Conservation (phyloP, 2,888 invertebrate genomes). For the Cyclophora punctaria region DNA sequence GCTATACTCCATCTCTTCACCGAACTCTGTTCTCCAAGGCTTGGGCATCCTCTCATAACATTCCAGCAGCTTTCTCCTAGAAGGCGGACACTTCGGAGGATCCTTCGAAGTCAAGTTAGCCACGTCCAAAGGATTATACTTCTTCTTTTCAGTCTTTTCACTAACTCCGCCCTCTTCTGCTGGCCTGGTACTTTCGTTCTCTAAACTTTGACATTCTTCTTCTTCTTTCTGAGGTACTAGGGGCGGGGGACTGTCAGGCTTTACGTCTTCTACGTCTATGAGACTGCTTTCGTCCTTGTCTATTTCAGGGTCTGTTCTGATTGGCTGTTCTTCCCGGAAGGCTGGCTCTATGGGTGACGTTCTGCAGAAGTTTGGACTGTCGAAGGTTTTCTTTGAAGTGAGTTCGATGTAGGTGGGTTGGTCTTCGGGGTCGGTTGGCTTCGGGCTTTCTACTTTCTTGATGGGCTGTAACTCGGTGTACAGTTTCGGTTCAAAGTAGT, state of each 20-base stretch:
- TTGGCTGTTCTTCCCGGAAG: slow-evolving; percentile 58
- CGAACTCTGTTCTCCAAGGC: slow-evolving; percentile 76
- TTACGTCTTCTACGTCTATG: slow-evolving; percentile 69
- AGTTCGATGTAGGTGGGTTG: slow-evolving; percentile 67
- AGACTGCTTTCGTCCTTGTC: slow-evolving; percentile 66
- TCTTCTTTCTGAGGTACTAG: slow-evolving; percentile 30
- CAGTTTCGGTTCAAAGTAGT: slow-evolving; percentile 60
- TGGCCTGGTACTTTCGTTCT: slow-evolving; percentile 40
- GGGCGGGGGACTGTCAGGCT: slow-evolving; percentile 44
- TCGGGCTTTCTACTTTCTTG: slow-evolving; percentile 63
- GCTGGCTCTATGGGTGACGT: slow-evolving; percentile 55
- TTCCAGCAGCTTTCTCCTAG: slow-evolving; percentile 65
- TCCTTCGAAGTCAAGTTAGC: slow-evolving; percentile 78
- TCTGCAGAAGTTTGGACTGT: slow-evolving; percentile 39
- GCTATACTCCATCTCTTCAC: slow-evolving; percentile 83
- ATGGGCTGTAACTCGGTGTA: slow-evolving; percentile 60
- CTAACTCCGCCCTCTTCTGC: slow-evolving; percentile 35
- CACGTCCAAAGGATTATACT: slow-evolving; percentile 77
- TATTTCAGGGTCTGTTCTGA: slow-evolving; percentile 63
- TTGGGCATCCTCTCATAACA: slow-evolving; percentile 70
- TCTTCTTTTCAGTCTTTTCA: slow-evolving; percentile 62
- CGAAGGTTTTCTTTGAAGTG: slow-evolving; percentile 56
- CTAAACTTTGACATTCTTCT: slow-evolving; percentile 27
- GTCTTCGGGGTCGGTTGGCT: slow-evolving; percentile 47
- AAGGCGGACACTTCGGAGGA: slow-evolving; percentile 70